Percentiles rank a stretch among this genome's conserved stretches.
phyloP scores from a whole-genome alignment of 2,888 invertebrate genomes.

The Apeira syringaria region DNA sequence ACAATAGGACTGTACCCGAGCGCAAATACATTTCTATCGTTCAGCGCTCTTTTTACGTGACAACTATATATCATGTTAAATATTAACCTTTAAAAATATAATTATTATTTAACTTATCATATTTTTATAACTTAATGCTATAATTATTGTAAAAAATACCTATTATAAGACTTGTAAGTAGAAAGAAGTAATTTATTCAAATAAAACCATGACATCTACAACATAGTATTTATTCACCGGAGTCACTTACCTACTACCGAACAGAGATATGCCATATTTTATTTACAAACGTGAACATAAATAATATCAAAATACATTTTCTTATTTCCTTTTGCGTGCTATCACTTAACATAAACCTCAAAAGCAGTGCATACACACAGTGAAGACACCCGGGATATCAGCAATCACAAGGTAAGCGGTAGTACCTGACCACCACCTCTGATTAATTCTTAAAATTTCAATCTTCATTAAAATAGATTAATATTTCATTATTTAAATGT shows the following conservation, averaged over 20 bases:
- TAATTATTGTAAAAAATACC: conserved; percentile 3
- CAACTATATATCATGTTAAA: too few species aligned
- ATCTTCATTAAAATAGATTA: too few species aligned
- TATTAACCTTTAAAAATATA: too few species aligned
- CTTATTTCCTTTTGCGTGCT: conserved; percentile 40
- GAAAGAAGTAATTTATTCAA: conserved; percentile 24
- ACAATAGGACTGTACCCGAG: too few species aligned
- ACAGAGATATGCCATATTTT: conserved; percentile 77
- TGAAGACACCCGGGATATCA: conserved; percentile 34
- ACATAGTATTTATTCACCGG: conserved; percentile 69
- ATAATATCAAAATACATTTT: conserved; percentile 79
- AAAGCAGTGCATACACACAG: conserved; percentile 4
- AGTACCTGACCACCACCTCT: too few species aligned
- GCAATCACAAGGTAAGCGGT: too few species aligned
- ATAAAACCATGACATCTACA: conserved; percentile 58
- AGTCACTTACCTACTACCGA: conserved; percentile 69
- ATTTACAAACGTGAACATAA: conserved; percentile 77
- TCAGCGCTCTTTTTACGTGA: too few species aligned
- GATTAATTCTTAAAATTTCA: too few species aligned
- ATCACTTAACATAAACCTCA: conserved; percentile 14
- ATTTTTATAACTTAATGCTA: too few species aligned
- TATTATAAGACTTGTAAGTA: conserved; percentile 14
- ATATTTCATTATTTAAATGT: too few species aligned
- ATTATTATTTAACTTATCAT: too few species aligned
- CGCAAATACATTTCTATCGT: too few species aligned